Evolutionary conservation across 2,113 vertebrate genomes (phyloP), one percentile per base, ranked within the genome.

Genomic region (Callospermophilus lateralis): DNA sequence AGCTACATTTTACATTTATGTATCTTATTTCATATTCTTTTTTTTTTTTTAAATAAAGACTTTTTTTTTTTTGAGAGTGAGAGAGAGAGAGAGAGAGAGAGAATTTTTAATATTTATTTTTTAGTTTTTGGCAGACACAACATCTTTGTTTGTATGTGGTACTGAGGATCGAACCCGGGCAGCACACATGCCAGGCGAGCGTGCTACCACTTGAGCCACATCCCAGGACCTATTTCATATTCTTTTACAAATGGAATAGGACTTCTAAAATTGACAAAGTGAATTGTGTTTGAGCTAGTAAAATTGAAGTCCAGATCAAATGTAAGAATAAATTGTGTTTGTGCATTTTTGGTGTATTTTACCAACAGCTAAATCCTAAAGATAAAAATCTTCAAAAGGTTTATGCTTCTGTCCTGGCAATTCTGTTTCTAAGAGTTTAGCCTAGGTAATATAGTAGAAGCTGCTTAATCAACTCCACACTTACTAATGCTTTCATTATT

Each of bases 201-300:
- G 8, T 8, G 45, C 45, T 45, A 45, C 8, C 45, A 8, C 45
- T 45, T 45, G 45, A 45, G 8, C 8, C 45, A 45, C 45, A 8
- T 8, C 45, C 42, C 45, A 1, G 45, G 45, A 1, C 12, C 10
- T 51, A 51, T 68, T 95, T 89, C 7, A 67, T 53, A 79, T 84
- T 73, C 67, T 90, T 26, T 90, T 93, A 68, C 55, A 84, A 80
- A 55, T 83, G 61, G 61, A 87, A 63, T 84, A 84, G 48, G 7
- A 93, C 72, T 83, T 20, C 61, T 68, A n/a, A 65, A 92, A 51
- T 85, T 37, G 58, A 92, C 58, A 70, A 51, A 51, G 48, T 51
- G 13, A 72, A 61, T 76, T 91, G 30, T 81, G 2, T 89, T 85
- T 81, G 65, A 79, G 24, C 30, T 89, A 53, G 24, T 87, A 91